phyloP scores from a whole-genome alignment of 2,113 vertebrate genomes.

The Nipponia nippon region DNA sequence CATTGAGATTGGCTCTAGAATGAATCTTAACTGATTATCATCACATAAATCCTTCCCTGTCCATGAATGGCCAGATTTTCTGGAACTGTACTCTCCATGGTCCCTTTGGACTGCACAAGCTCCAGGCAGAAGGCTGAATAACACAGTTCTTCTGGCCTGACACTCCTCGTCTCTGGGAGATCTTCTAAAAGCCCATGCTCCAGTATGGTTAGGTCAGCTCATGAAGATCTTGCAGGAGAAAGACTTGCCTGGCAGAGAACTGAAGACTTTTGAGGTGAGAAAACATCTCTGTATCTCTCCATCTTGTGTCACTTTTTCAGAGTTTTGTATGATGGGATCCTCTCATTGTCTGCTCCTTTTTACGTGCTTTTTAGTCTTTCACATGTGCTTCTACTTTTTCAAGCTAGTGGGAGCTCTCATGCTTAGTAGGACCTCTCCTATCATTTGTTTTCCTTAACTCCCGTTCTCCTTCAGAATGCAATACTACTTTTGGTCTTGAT shows the following conservation, averaged over 20 bases:
- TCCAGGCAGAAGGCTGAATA: not conserved
- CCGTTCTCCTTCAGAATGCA: not conserved
- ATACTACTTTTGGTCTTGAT: not conserved
- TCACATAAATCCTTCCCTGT: not conserved
- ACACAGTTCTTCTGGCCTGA: not conserved
- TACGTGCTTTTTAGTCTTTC: not conserved
- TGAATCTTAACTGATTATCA: not conserved
- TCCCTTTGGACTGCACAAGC: not conserved
- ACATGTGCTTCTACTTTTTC: not conserved
- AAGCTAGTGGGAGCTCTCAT: not conserved
- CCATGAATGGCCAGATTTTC: not conserved
- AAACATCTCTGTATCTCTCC: not conserved
- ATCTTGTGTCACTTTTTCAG: not conserved
- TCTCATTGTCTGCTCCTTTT: not conserved
- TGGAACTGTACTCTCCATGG: not conserved
- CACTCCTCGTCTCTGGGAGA: fast-evolving
- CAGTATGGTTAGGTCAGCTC: not conserved
- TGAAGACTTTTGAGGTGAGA: not conserved
- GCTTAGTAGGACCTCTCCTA: not conserved
- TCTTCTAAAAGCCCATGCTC: not conserved
- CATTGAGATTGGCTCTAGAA: not conserved
- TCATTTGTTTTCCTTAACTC: not conserved
- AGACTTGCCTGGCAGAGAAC: not conserved
- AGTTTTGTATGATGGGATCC: not conserved
- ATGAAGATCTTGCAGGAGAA: not conserved